phyloP scores from a whole-genome alignment of 2,888 invertebrate genomes.

The Mythimna vitellina region DNA sequence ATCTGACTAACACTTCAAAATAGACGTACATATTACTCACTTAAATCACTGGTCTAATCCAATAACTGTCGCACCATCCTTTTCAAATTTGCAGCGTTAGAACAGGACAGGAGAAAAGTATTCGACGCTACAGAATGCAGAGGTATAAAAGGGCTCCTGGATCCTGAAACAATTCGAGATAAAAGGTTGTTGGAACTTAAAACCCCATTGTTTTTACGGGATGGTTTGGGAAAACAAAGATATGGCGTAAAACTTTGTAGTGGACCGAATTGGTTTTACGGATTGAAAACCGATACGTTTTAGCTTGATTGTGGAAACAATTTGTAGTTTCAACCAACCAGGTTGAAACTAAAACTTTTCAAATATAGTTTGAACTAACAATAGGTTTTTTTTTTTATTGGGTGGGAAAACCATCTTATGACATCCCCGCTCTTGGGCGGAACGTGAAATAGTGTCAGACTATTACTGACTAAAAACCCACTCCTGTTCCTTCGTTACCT shows the following conservation, averaged over 20 bases:
- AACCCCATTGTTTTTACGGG: constrained; percentile 63
- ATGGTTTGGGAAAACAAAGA: constrained; percentile 65
- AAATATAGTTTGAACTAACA: no score
- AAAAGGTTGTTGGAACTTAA: constrained; percentile 63
- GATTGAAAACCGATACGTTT: constrained; percentile 47
- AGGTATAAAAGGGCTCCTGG: constrained; percentile 39
- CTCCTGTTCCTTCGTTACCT: no score
- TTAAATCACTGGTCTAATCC: neutral
- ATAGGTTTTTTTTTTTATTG: no score
- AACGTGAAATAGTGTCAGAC: no score
- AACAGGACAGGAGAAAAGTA: constrained; percentile 22
- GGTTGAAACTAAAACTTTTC: no score
- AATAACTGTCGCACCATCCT: neutral
- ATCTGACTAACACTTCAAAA: constrained; percentile 17
- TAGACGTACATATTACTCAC: neutral
- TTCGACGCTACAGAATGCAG: constrained; percentile 23
- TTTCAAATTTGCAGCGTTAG: neutral
- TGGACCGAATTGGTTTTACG: constrained; percentile 37
- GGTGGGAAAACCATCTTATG: no score
- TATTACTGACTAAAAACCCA: no score
- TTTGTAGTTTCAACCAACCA: neutral
- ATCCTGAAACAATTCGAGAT: constrained; percentile 67
- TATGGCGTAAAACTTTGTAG: constrained; percentile 29
- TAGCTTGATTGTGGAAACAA: constrained; percentile 24
- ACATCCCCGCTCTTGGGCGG: no score